phyloP scores from a whole-genome alignment of 2,113 vertebrate genomes.

The Hippocampus mohnikei region DNA sequence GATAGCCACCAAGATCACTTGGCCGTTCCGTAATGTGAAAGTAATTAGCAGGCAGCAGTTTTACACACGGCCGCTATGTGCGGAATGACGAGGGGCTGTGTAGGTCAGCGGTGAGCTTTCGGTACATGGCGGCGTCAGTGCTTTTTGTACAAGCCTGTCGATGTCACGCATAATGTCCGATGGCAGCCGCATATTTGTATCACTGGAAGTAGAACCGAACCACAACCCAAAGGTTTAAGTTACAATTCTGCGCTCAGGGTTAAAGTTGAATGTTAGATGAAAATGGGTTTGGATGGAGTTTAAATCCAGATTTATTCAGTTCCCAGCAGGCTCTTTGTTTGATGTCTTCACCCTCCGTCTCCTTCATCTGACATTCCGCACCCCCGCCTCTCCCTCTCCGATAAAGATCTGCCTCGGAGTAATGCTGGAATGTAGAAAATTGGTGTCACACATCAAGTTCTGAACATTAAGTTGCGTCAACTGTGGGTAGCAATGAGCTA shows the following conservation, averaged over 20 bases:
- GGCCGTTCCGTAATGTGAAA: constrained; percentile 83
- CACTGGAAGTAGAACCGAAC: neutral
- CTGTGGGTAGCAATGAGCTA: neutral
- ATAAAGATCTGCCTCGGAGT: constrained; percentile 48
- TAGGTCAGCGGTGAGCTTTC: constrained; percentile 53
- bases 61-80: constrained; percentile 64
- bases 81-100: constrained; percentile 65
- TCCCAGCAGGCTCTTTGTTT: constrained; percentile 39
- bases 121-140: constrained; percentile 18
- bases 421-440: constrained; percentile 13
- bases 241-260: constrained; percentile 10
- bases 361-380: constrained; percentile 47
- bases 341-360: constrained; percentile 49
- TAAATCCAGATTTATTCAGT: constrained; percentile 47
- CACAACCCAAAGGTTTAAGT: neutral
- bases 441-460: neutral
- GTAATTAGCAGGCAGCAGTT: constrained; percentile 83
- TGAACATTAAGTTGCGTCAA: neutral
- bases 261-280: constrained; percentile 15
- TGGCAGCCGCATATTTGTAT: neutral
- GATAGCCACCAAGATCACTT: constrained; percentile 78
- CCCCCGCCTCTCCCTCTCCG: neutral
- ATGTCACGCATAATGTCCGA: neutral
- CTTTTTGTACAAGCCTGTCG: neutral
- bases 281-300: constrained; percentile 33